These are phyloP conservation scores for Anticlea derivata DNA, from an alignment of 2,888 invertebrate species.

Conservation along the genomic window DNA sequence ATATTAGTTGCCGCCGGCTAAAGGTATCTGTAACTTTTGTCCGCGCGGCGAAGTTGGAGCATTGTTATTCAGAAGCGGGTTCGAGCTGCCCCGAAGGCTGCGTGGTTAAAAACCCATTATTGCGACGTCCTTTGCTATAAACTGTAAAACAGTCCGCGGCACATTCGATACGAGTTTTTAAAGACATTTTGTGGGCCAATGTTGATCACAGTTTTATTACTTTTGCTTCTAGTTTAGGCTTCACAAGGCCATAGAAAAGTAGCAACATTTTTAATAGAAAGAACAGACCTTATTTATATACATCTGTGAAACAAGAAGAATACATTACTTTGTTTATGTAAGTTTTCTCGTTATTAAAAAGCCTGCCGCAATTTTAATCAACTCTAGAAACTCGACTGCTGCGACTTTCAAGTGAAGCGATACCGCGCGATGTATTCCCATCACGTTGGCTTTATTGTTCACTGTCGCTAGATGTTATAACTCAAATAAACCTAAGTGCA, in stretches of 20 bases:
- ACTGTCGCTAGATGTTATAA: constrained; percentile 47
- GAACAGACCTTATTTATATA: neutral
- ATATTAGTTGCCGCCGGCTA: constrained; percentile 22
- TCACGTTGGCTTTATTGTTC: constrained; percentile 52
- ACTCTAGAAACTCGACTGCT: constrained; percentile 16
- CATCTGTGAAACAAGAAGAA: neutral
- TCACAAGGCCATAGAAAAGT: neutral
- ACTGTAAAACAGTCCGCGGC: constrained; percentile 24
- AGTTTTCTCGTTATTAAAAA: constrained; percentile 14
- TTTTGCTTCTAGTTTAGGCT: neutral
- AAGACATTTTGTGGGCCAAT: constrained; percentile 22
- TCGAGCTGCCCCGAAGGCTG: constrained; percentile 18
- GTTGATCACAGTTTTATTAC: constrained; percentile 20
- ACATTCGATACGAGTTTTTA: constrained; percentile 21
- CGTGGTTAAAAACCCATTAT: constrained; percentile 45
- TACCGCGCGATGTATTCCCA: constrained; percentile 39
- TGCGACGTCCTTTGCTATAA: constrained; percentile 32
- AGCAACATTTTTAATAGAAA: too few species aligned
- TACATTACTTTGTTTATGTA: constrained; percentile 2
- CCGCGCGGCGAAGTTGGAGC: constrained; percentile 13
- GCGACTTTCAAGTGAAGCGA: constrained; percentile 11
- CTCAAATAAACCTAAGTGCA: constrained; percentile 57
- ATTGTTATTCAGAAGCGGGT: constrained; percentile 31
- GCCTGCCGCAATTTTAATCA: constrained; percentile 18
- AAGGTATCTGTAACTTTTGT: constrained; percentile 29